phyloP scores from a whole-genome alignment of 2,888 invertebrate genomes.

The Lepidocyrtinus sp. region DNA sequence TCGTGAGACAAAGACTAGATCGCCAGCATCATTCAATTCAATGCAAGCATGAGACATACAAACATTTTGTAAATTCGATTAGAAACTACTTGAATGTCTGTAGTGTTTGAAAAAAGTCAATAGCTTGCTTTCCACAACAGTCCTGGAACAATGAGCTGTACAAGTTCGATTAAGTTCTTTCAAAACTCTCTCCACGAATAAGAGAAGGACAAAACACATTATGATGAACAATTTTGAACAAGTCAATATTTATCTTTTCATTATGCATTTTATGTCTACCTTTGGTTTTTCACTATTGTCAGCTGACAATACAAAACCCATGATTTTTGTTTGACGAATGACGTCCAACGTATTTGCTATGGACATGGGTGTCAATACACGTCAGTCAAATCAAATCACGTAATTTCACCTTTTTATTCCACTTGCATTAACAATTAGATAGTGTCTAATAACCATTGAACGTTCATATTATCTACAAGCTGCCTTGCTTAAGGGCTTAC shows the following conservation, averaged over 20 bases:
- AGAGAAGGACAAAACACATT: too few relatives aligned
- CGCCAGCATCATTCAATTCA: too few relatives aligned
- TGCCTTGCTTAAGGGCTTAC: not conserved
- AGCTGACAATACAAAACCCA: conserved; percentile 1
- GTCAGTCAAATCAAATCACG: conserved; percentile 32
- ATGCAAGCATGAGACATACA: conserved; percentile 3
- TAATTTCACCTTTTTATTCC: too few relatives aligned
- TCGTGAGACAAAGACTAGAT: too few relatives aligned
- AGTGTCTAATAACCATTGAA: conserved; percentile 5
- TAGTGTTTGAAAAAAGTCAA: not conserved
- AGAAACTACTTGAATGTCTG: not conserved
- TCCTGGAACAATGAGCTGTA: too few relatives aligned
- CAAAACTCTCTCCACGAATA: too few relatives aligned
- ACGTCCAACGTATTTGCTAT: conserved; percentile 19
- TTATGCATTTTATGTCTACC: conserved; percentile 3
- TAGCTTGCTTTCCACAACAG: not conserved
- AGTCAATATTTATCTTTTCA: conserved; percentile 55
- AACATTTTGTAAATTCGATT: conserved; percentile 2
- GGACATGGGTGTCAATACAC: conserved; percentile 50
- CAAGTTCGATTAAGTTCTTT: too few relatives aligned
- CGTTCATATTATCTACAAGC: not conserved
- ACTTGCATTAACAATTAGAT: not conserved
- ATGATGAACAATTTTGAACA: too few relatives aligned
- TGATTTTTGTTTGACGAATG: not conserved
- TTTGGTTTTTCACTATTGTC: not conserved